Evolutionary conservation across 2,888 invertebrate species (phyloP).

Genomic region (Galerucella pusilla): DNA sequence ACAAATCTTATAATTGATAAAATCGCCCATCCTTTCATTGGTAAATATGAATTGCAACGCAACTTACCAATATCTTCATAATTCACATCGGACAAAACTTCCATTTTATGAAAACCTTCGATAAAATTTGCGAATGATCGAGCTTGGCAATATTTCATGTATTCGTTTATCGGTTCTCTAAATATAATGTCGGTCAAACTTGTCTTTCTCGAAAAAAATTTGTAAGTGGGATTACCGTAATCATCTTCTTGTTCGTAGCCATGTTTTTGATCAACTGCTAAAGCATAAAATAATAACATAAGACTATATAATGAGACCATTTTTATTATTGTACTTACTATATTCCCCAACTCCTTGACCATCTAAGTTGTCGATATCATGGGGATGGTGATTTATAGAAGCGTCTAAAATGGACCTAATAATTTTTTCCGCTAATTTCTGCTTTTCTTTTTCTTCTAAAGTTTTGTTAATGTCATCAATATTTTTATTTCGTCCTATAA

Average conservation of each 20-base stretch:
- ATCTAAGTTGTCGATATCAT: conserved; percentile 8
- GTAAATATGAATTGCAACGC: too few species aligned
- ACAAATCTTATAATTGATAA: background rate
- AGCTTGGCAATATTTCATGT: conserved; percentile 27
- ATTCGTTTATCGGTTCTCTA: conserved; percentile 27
- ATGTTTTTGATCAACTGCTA: background rate
- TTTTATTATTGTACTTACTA: background rate
- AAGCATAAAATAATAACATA: background rate
- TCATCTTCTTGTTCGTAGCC: conserved; percentile 6
- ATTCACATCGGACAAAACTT: conserved; percentile 35
- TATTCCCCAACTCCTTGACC: background rate
- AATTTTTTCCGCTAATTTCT: conserved; percentile 26
- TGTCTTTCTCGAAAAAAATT: conserved; percentile 16
- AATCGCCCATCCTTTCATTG: too few species aligned
- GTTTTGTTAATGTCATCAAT: conserved; percentile 46
- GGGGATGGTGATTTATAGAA: conserved; percentile 7
- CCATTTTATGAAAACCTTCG: conserved; percentile 38
- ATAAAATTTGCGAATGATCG: conserved; percentile 33
- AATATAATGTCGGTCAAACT: conserved; percentile 34
- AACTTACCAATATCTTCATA: conserved; percentile 39
- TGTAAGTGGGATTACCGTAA: conserved; percentile 7
- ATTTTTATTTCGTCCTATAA: conserved; percentile 22
- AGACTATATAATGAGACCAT: too few species aligned
- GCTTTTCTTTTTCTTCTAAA: conserved; percentile 45
- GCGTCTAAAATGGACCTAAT: conserved; percentile 13